Conservation (phyloP, 2,113 vertebrate genomes). For the Rhinolophus ferrumequinum region DNA sequence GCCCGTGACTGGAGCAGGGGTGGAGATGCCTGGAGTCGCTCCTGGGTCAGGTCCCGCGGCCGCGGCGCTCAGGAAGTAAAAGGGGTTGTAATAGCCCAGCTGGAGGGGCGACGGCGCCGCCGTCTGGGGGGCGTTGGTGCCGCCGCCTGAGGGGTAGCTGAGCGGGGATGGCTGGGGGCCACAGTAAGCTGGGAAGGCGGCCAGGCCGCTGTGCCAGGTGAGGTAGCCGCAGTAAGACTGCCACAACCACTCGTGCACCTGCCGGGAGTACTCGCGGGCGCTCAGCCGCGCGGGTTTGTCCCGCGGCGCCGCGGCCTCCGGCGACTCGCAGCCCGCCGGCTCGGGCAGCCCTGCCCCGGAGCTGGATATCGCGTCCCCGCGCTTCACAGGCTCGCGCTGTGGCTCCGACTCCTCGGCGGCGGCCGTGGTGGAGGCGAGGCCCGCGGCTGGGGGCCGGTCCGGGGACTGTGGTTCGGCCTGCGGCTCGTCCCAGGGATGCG, state of each 20-base stretch:
- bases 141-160: neutral
- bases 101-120: neutral
- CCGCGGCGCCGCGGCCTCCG: neutral
- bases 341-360: neutral
- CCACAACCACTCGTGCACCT: conserved; percentile 95
- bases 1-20: neutral
- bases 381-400: neutral
- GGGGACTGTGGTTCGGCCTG: neutral
- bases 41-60: conserved; percentile 30
- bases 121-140: neutral
- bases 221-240: conserved; percentile 92
- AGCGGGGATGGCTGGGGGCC: conserved; percentile 18
- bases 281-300: conserved; percentile 76
- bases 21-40: neutral
- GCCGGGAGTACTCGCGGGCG: conserved; percentile 90
- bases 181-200: conserved; percentile 79
- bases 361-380: neutral
- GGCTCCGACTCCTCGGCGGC: neutral
- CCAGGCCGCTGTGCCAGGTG: conserved; percentile 90
- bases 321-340: neutral
- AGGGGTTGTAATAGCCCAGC: conserved; percentile 78
- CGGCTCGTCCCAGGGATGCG: neutral
- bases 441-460: neutral
- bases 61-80: conserved; percentile 69
- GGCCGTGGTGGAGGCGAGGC: neutral